A percentile compares a stretch with the other conserved stretches of the same genome.
phyloP scores from a whole-genome alignment of 1,140 invertebrate genomes.

The Drosophila setifemur region DNA sequence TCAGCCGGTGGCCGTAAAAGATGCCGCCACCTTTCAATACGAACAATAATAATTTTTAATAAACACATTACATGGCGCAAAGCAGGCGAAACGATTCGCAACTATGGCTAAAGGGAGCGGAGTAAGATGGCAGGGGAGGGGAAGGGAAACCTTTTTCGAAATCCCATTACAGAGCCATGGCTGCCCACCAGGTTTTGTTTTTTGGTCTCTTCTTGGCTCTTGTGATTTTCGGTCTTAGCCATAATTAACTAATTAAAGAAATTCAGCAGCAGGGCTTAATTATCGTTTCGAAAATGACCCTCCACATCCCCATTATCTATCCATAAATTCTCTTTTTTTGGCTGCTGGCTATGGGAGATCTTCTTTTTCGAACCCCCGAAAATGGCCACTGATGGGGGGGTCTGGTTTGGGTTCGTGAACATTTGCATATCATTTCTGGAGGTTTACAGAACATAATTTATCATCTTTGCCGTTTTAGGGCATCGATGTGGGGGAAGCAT shows the following conservation, averaged over 20 bases:
- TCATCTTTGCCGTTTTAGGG: constrained; percentile 17
- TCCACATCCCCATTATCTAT: neutral
- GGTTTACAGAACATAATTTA: constrained; percentile 51
- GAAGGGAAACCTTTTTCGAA: constrained; percentile 57
- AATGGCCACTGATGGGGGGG: constrained; percentile 1
- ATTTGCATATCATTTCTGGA: constrained; percentile 44
- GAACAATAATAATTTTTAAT: constrained; percentile 73
- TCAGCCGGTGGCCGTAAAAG: constrained; percentile 62
- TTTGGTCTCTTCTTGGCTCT: constrained; percentile 12
- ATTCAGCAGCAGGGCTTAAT: constrained; percentile 38
- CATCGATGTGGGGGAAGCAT: constrained; percentile 28
- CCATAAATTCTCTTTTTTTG: constrained; percentile 25
- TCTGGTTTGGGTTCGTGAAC: neutral
- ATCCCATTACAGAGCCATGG: constrained; percentile 34
- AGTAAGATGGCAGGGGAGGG: neutral
- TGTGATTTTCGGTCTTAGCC: constrained; percentile 39
- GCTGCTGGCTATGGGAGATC: constrained; percentile 4
- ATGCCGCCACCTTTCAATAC: constrained; percentile 49
- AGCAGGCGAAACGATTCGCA: constrained; percentile 64
- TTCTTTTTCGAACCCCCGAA: constrained; percentile 4
- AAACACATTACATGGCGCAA: constrained; percentile 71
- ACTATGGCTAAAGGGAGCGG: constrained; percentile 39
- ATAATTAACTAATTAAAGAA: constrained; percentile 60
- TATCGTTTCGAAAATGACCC: constrained; percentile 40
- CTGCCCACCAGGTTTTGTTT: constrained; percentile 32